Conservation (phyloP, 2,888 invertebrate genomes). For the Sesia apiformis region DNA sequence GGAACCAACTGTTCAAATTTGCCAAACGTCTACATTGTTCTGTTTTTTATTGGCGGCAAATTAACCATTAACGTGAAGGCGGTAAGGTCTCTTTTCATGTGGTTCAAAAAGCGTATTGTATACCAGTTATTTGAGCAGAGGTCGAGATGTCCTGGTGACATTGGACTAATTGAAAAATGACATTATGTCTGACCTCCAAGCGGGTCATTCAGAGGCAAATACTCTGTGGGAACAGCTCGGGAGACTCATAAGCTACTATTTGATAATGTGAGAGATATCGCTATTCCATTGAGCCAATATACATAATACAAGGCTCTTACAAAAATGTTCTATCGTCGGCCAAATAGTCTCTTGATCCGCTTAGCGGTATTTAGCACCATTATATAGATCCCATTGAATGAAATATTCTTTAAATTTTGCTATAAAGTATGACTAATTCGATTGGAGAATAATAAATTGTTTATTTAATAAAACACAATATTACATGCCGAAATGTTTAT, state of each 20-base stretch:
- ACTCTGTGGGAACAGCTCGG: conserved; percentile 38
- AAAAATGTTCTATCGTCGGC: too few species aligned
- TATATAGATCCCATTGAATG: too few species aligned
- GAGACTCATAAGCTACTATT: neutral
- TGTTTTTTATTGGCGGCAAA: conserved; percentile 11
- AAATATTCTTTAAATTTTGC: too few species aligned
- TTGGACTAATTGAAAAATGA: conserved; percentile 67
- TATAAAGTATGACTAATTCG: too few species aligned
- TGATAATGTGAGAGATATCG: neutral
- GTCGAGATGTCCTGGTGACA: conserved; percentile 58
- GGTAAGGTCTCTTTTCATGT: conserved; percentile 31
- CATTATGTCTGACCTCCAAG: conserved; percentile 54
- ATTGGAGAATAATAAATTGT: neutral
- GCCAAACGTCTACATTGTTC: conserved; percentile 25
- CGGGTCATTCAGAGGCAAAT: conserved; percentile 35
- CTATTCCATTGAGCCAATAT: too few species aligned
- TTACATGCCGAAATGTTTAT: conserved; percentile 51
- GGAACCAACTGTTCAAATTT: conserved; percentile 46
- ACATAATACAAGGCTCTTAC: too few species aligned
- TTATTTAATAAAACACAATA: neutral
- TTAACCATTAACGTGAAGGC: conserved; percentile 21
- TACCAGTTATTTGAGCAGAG: conserved; percentile 34
- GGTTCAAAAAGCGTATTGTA: conserved; percentile 13
- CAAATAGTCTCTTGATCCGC: too few species aligned
- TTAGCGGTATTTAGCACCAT: too few species aligned